These are phyloP conservation scores for Luperina nickerlii DNA, from an alignment of 2,888 invertebrate genomes.

Conservation along the genomic window DNA sequence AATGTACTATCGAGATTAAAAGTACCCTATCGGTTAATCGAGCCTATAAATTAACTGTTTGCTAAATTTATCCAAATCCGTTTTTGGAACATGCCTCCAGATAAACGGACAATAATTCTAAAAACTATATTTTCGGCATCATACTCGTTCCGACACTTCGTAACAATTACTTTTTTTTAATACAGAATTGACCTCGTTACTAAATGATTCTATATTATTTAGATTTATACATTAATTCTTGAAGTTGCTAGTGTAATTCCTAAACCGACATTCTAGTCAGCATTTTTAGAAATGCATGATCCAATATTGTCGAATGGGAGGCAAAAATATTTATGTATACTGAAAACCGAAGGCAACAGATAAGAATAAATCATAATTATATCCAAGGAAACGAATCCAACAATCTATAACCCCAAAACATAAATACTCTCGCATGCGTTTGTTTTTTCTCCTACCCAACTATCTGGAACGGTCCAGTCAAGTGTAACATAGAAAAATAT, in stretches of 20 bases:
- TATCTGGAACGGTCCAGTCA: constrained; percentile 26
- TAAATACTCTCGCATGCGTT: constrained; percentile 10
- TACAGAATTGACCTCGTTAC: background rate
- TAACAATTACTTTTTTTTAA: background rate
- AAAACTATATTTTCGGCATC: background rate
- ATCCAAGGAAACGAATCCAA: background rate
- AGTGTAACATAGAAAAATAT: constrained; percentile 34
- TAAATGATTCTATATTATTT: background rate
- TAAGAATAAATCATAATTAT: background rate
- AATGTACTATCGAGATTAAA: background rate
- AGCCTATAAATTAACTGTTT: background rate
- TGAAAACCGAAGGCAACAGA: background rate
- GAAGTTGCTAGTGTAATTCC: background rate
- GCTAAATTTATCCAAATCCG: background rate
- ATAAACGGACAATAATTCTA: background rate
- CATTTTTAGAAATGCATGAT: background rate
- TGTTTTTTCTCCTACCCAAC: constrained; percentile 25
- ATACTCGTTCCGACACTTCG: background rate
- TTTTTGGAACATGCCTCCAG: background rate
- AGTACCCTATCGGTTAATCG: background rate
- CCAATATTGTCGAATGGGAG: background rate
- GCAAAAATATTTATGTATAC: background rate
- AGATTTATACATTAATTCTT: background rate
- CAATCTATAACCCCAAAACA: background rate
- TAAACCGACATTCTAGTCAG: background rate